Conservation (phyloP, 2,113 vertebrate genomes). For the Terrapene triunguis region DNA sequence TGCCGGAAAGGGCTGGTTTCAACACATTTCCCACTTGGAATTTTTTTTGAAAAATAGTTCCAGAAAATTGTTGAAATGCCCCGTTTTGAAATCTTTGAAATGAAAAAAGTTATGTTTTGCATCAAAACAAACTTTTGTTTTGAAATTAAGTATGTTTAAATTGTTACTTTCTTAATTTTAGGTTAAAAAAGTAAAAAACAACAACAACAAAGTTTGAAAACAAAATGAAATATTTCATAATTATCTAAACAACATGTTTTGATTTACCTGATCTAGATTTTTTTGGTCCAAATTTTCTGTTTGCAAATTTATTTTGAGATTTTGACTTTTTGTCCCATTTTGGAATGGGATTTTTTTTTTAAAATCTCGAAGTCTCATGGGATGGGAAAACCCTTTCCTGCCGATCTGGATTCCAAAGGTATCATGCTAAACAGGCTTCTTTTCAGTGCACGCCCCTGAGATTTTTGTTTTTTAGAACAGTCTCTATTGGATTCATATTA, state of each 20-base stretch:
- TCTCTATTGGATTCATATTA: constrained; percentile 44
- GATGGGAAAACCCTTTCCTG: not conserved
- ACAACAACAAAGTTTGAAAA: not conserved
- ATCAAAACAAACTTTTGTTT: not conserved
- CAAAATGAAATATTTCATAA: not conserved
- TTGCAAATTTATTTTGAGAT: not conserved
- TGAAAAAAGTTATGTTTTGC: not conserved
- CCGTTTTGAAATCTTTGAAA: not conserved
- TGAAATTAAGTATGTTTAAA: not conserved
- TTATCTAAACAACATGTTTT: not conserved
- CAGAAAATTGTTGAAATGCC: not conserved
- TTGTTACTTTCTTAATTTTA: not conserved
- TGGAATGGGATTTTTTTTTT: not conserved
- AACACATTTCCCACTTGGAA: not conserved
- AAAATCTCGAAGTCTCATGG: not conserved
- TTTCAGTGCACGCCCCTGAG: constrained; percentile 6
- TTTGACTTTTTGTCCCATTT: not conserved
- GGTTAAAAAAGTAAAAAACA: not conserved
- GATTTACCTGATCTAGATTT: not conserved
- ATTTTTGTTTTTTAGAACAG: constrained; percentile 30
- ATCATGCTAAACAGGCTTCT: not conserved
- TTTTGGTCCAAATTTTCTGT: not conserved
- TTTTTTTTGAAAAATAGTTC: not conserved
- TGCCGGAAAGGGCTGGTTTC: not conserved
- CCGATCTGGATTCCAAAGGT: not conserved